Evolutionary conservation across 2,797 vertebrate species (phyloP).

Genomic region (Coendou prehensilis): DNA sequence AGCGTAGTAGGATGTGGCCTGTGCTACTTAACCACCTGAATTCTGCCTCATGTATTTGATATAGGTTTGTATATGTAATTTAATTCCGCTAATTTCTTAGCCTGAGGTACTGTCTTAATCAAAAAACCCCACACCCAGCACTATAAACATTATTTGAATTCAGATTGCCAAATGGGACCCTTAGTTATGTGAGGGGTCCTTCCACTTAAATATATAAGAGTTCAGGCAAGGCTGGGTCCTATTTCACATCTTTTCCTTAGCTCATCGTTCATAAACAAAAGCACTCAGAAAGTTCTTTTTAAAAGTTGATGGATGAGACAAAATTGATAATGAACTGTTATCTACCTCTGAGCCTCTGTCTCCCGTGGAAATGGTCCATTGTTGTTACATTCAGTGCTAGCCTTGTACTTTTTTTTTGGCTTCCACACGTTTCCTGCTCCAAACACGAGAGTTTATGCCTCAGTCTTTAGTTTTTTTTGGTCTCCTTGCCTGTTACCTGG

Average conservation of each 20-base stretch:
- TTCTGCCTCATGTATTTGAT: not conserved
- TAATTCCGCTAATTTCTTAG: conserved; percentile 36
- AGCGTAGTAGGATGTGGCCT: not conserved
- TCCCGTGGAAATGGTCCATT: not conserved
- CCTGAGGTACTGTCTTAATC: not conserved
- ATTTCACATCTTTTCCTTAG: not conserved
- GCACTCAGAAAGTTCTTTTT: not conserved
- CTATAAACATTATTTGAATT: not conserved
- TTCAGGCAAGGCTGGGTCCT: not conserved
- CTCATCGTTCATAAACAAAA: conserved; percentile 47
- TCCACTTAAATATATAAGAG: not conserved
- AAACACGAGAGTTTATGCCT: not conserved
- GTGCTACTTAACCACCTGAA: not conserved
- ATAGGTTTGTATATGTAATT: not conserved
- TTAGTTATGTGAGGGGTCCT: not conserved
- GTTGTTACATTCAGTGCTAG: not conserved
- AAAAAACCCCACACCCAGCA: not conserved
- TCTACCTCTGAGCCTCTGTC: not conserved
- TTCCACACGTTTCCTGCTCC: not conserved
- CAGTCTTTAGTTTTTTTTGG: conserved; percentile 36
- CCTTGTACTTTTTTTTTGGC: not conserved
- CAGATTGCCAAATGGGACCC: not conserved
- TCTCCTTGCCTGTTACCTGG: conserved; percentile 28
- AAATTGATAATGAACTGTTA: not conserved
- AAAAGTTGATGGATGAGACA: not conserved